phyloP scores from a whole-genome alignment of 2,113 vertebrate genomes.

The Empidonax traillii region DNA sequence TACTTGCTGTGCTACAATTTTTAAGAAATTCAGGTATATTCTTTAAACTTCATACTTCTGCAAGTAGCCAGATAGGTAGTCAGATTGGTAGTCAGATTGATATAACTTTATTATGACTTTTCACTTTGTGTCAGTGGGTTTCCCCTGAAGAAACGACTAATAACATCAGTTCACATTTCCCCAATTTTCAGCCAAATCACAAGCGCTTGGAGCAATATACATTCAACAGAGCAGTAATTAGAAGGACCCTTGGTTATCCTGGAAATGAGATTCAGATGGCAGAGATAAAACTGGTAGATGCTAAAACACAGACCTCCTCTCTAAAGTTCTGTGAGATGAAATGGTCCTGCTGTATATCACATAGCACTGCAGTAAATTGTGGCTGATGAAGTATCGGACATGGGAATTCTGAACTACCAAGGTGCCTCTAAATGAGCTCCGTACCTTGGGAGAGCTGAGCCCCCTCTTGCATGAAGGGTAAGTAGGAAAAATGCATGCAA shows the following conservation, averaged over 20 bases:
- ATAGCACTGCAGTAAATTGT: slow-evolving; percentile 76
- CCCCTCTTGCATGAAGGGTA: slow-evolving; percentile 19
- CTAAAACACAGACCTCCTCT: slow-evolving; percentile 62
- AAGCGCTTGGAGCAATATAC: slow-evolving; percentile 7
- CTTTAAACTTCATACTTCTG: neutral
- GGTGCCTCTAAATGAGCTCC: slow-evolving; percentile 63
- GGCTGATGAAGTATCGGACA: slow-evolving; percentile 67
- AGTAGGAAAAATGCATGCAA: slow-evolving; percentile 8
- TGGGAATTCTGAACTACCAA: slow-evolving; percentile 66
- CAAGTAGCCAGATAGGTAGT: neutral
- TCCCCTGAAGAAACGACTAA: slow-evolving; percentile 34
- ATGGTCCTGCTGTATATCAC: slow-evolving; percentile 76
- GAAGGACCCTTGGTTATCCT: slow-evolving; percentile 61
- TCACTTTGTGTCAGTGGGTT: neutral
- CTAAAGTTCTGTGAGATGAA: slow-evolving; percentile 68
- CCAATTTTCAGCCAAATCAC: slow-evolving; percentile 27
- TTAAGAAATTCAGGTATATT: neutral
- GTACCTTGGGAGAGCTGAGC: slow-evolving; percentile 10
- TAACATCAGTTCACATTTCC: slow-evolving; percentile 6
- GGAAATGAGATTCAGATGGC: slow-evolving; percentile 74
- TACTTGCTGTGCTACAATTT: neutral
- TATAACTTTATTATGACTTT: neutral
- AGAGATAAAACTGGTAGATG: slow-evolving; percentile 72
- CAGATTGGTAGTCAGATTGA: neutral
- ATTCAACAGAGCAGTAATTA: slow-evolving; percentile 59